Evolutionary conservation across 2,888 invertebrate genomes (phyloP).

Genomic region (Blastobasis lacticolella): DNA sequence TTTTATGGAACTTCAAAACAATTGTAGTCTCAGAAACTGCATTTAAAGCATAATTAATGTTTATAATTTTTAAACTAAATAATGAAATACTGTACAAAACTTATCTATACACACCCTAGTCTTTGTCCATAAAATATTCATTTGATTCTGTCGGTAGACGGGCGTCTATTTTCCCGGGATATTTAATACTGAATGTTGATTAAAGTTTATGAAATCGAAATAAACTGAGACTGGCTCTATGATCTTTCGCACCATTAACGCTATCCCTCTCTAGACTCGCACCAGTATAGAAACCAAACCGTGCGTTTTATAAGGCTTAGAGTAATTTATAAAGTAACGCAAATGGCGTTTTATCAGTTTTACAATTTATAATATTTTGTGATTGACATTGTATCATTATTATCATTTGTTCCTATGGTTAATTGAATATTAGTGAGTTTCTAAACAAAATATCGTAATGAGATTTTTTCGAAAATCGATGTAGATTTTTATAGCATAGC

Average conservation of each 20-base stretch:
- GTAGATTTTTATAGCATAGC: slow-evolving; percentile 49
- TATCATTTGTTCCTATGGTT: slow-evolving; percentile 71
- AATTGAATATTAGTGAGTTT: slow-evolving; percentile 52
- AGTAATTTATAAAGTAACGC: slow-evolving; percentile 56
- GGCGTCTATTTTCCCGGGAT: neutral
- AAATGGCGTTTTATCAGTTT: slow-evolving; percentile 60
- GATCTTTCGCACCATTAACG: slow-evolving; percentile 43
- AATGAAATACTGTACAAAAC: neutral
- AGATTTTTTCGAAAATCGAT: slow-evolving; percentile 71
- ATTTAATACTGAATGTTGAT: neutral
- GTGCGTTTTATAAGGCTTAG: slow-evolving; percentile 63
- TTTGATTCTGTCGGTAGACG: neutral
- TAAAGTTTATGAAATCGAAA: no score
- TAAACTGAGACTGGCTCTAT: slow-evolving; percentile 27
- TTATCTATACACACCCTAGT: neutral
- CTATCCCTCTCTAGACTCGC: slow-evolving; percentile 62
- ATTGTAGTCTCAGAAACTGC: neutral
- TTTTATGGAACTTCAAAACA: neutral
- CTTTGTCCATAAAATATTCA: neutral
- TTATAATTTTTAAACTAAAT: neutral
- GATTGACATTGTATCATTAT: slow-evolving; percentile 54
- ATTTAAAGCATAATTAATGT: neutral
- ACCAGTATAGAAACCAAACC: slow-evolving; percentile 66
- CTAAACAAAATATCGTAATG: slow-evolving; percentile 58
- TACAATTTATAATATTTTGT: slow-evolving; percentile 60